Percentiles rank a stretch among this genome's conserved stretches.
These are phyloP conservation scores for Phylloscopus trochiloides DNA, from an alignment of 2,113 vertebrate species.

Conservation along the genomic window DNA sequence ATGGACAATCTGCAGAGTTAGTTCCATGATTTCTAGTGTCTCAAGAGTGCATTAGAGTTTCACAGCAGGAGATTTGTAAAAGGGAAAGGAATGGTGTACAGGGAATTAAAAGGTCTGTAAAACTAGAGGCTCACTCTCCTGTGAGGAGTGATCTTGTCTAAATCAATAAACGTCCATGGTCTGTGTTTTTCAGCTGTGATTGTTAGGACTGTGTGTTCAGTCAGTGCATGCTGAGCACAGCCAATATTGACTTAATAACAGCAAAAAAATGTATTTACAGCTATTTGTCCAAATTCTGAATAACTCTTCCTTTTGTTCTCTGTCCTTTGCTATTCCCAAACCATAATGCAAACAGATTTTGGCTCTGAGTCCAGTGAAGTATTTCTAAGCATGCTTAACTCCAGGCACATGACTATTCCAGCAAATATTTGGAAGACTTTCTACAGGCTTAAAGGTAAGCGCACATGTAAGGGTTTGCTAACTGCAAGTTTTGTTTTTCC, in stretches of 20 bases:
- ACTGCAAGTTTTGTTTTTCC: background rate
- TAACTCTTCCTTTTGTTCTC: conserved; percentile 18
- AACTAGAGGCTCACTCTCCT: conserved; percentile 39
- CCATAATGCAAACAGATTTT: conserved; percentile 20
- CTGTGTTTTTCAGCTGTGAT: conserved; percentile 40
- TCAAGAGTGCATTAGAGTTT: conserved; percentile 57
- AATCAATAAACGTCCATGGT: conserved; percentile 38
- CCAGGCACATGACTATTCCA: background rate
- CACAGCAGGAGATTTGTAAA: conserved; percentile 69
- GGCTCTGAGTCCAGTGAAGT: background rate
- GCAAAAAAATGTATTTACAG: conserved; percentile 24
- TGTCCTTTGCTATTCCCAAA: background rate
- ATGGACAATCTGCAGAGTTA: background rate
- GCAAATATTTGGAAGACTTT: conserved; percentile 4
- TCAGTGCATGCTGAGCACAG: background rate
- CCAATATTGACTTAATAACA: conserved; percentile 3
- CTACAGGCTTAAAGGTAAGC: conserved; percentile 12
- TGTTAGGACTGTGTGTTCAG: conserved; percentile 5
- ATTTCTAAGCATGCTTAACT: conserved; percentile 32
- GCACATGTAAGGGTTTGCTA: background rate
- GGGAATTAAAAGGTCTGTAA: conserved; percentile 68
- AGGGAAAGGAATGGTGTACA: conserved; percentile 45
- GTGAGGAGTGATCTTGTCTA: conserved; percentile 62
- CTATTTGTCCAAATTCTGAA: conserved; percentile 28
- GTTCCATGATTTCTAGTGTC: conserved; percentile 26